Base-by-base conservation (phyloP, 2,888 invertebrate genomes). In the Rotaria magnacalcarata region DNA sequence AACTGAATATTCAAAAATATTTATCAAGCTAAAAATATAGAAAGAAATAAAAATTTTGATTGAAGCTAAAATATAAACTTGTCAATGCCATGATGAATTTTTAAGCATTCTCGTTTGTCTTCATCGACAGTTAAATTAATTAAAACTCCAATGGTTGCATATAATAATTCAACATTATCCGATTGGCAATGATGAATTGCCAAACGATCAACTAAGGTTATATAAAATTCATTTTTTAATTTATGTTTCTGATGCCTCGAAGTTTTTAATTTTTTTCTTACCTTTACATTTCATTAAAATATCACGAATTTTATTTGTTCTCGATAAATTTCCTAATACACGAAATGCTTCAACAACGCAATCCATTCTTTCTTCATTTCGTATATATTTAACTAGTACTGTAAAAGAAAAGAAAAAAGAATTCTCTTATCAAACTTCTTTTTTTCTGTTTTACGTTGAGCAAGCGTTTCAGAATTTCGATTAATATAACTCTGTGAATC, bases 261-360 rank as follows among this genome's bases (percentile, higher is more conserved):
- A n/a, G n/a, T 34, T 8, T n/a, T 67, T 52, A 43, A 10, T 24
- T 47, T 19, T 24, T 43, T 43, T 85, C 88, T 88, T 88, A 92
- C 92, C 94, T 88, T 94, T 94, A 52, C 94, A 93, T 84, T 93
- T 92, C 88, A 94, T 93, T 87, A 95, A 92, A 88, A 93, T 93
- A 87, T 93, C 93, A 87, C 94, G 91, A 0, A 94, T 93, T 87
- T 92, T 90, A 90, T 93, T 92, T 47, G 94, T 94, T 75, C 95
- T 92, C 1, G 95, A 94, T 88, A 96, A 91, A 91, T 96, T 96
- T 54, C 95, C 95, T 88, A 95, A 93, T 86, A 95, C 95, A 87
- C 95, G 92, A 89, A 94, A 94, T 47, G 94, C 94, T 92, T 95
- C 95, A 8, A 93, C 91, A 60, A 93, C 91, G 85, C 92, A 92